These are phyloP conservation scores for Catocala fraxini DNA, from an alignment of 2,888 invertebrate species.

Conservation along the genomic window DNA sequence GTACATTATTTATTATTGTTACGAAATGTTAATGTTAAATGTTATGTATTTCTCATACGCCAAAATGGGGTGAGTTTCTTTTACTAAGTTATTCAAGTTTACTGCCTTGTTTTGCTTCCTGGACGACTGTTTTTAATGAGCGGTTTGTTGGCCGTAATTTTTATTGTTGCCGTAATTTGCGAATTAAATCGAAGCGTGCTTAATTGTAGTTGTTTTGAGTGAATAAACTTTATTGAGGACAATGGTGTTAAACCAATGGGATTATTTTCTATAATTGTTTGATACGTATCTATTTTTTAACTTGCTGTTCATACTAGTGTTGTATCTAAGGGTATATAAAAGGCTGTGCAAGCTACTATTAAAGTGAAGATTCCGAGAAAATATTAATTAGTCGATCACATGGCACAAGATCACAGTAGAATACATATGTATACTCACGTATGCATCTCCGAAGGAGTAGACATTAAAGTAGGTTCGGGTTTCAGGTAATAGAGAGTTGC, in stretches of 20 bases:
- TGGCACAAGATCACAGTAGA: no score
- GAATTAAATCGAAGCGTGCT: constrained; percentile 22
- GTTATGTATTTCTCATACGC: constrained; percentile 15
- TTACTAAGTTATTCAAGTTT: constrained; percentile 13
- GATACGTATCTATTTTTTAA: no score
- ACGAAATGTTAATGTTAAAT: constrained; percentile 7
- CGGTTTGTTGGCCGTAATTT: constrained; percentile 32
- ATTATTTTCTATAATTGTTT: background rate
- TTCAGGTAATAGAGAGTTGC: no score
- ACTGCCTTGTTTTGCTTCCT: constrained; percentile 30
- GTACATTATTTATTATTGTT: constrained; percentile 6
- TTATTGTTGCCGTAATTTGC: constrained; percentile 41
- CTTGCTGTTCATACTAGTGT: no score
- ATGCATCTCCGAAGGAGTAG: no score
- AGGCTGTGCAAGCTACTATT: no score
- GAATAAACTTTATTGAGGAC: constrained; percentile 14
- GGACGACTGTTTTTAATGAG: constrained; percentile 32
- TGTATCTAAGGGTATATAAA: no score
- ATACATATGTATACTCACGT: no score
- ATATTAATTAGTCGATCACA: no score
- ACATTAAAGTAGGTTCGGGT: no score
- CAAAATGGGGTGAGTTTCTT: constrained; percentile 38
- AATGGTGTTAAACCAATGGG: background rate
- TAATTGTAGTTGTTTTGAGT: constrained; percentile 30
- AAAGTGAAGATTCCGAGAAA: no score